Evolutionary conservation across 1,140 invertebrate genomes (phyloP), one percentile per base, ranked within the genome.

Genomic region (Papilio machaon): DNA sequence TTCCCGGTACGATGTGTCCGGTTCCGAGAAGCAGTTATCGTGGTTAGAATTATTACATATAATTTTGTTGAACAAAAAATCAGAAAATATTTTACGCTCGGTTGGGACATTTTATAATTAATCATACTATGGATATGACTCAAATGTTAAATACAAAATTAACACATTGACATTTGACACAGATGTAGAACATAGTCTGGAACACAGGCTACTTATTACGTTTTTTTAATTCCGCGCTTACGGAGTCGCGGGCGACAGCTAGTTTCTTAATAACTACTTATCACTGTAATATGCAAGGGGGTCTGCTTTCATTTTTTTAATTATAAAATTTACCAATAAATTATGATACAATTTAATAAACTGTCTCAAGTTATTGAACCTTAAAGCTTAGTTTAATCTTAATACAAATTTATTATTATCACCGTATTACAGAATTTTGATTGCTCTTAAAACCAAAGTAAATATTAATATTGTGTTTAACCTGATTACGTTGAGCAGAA

Each of bases 391-490:
- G 80, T 76, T 79, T 70, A 82, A 73, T 49, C 67, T 76, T 80
- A 80, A 84, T 80, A 77, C 60, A 67, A 82, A 85, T 82, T 82
- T 84, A 83, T 83, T 80, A 46, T 23, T 64, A 64, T 64, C 10
- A 13, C 80, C 67, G 23, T 11, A 79, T 76, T 83, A 85, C 84
- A 43, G 82, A 82, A 81, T 82, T 83, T 67, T 80, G 82, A 82
- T 83, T 84, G 81, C 81, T 47, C 73, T 79, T 64, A 73, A 85
- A 85, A 80, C 60, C 11, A 30, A 10, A 75, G 49, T 83, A 78
- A 82, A 82, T 64, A 80, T 77, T 70, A 64, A n/a, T 73, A 60
- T 54, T 82, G 54, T 81, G 82, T 47, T 79, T 77, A 73, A 76
- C 58, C 74, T 60, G 15, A 73, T 76, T 75, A 81, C 79, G 82